Base-by-base conservation (phyloP, 2,888 invertebrate species). In the Nasonia oneida region DNA sequence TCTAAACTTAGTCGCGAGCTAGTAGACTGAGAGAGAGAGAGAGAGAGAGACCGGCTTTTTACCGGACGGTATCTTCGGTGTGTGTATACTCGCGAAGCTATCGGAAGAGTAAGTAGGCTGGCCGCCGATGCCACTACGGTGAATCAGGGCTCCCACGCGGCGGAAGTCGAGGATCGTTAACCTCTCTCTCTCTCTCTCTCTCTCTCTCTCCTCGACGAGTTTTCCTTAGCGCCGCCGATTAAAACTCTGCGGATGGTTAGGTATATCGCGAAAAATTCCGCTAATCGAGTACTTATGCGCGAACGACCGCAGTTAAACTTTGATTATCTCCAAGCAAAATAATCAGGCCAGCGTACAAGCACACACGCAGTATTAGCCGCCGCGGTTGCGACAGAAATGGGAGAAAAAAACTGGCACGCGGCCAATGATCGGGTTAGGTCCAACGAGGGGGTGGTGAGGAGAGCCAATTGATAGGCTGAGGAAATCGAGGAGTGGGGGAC, bases 1-100 rank as follows among this genome's bases (percentile, higher is more conserved):
- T 81, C 84, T 84, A 84, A 87, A 83, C 80, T 82, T 87, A 82
- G 82, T 61, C 73, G 74, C 61, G 79, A 79, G 79, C 83, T 70
- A 6, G 15, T 57, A 61, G n/a, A n/a, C 23, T 1, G 57, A 57
- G 57, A 57, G 57, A 15, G 57, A 57, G 57, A 57, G 57, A 57
- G 18, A 18, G 57, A 18, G 39, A 18, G n/a, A 61, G 23, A 23
- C 39, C 10, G 33, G 77, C 37, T 83, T 80, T 80, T 84, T 50
- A 57, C 76, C n/a, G 23, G 70, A 23, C 53, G 57, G 76, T 76
- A 82, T 82, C 82, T 82, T 83, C 61, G 83, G 42, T 47, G 4
- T 37, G 18, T 37, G 18, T 37, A 37, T 37, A 37, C 37, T 37
- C 53, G 14, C 37, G 0, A 29, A 70, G 33, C 57, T 61, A 61